phyloP scores from a whole-genome alignment of 2,113 vertebrate genomes.

The Menidia beryllina region DNA sequence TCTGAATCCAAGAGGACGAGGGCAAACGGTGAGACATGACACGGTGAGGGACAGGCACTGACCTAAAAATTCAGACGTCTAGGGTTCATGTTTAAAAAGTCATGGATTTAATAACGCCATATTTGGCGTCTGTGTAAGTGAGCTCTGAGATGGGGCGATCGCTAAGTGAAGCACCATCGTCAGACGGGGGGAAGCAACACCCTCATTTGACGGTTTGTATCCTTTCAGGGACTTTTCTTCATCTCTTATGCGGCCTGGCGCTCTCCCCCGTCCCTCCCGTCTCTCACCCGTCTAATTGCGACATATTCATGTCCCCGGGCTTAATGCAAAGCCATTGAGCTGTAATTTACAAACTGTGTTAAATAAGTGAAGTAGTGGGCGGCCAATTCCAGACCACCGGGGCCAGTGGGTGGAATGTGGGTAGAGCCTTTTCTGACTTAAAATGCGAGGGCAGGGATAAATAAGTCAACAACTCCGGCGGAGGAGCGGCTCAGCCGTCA shows the following conservation, averaged over 20 bases:
- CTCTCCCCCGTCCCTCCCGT: slow-evolving; percentile 12
- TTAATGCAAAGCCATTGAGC: slow-evolving; percentile 64
- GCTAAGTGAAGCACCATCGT: neutral
- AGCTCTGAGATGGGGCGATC: slow-evolving; percentile 15
- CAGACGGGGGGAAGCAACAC: slow-evolving; percentile 6
- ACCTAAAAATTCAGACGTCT: slow-evolving; percentile 6
- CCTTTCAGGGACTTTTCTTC: neutral
- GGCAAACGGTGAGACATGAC: too few relatives aligned
- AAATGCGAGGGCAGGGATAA: slow-evolving; percentile 56
- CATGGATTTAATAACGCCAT: slow-evolving; percentile 4
- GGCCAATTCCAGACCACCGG: slow-evolving; percentile 47
- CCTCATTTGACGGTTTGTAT: neutral
- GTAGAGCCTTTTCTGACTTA: slow-evolving; percentile 38
- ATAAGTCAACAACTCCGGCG: slow-evolving; percentile 55
- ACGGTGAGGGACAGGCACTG: neutral
- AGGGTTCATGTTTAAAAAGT: slow-evolving; percentile 36
- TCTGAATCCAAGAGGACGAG: too few relatives aligned
- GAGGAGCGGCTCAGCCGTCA: slow-evolving; percentile 16
- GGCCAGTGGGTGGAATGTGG: slow-evolving; percentile 31
- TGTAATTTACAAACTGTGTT: slow-evolving; percentile 65
- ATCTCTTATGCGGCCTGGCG: slow-evolving; percentile 1
- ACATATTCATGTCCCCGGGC: slow-evolving; percentile 62
- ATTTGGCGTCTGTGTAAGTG: slow-evolving; percentile 8
- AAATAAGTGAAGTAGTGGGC: slow-evolving; percentile 66
- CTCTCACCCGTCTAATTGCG: slow-evolving; percentile 39